These are phyloP conservation scores for Beaufortia kweichowensis DNA, from an alignment of 2,113 vertebrate species.

Conservation along the genomic window DNA sequence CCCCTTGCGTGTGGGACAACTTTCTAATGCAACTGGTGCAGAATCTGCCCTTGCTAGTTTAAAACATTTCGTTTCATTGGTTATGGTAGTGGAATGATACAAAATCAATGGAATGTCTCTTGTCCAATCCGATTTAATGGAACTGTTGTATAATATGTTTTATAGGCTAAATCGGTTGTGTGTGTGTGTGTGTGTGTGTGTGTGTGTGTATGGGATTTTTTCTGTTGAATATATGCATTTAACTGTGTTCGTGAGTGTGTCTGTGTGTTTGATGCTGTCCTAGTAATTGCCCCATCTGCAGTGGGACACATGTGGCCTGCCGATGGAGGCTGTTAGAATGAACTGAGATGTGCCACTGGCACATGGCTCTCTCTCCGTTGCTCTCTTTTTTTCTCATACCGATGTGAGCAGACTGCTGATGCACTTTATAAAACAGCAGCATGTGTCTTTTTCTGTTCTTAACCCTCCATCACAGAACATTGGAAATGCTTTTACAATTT, in stretches of 20 bases:
- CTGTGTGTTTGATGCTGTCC: conserved; percentile 26
- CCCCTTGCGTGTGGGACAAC: too few relatives aligned
- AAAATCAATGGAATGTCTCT: too few relatives aligned
- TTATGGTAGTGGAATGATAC: too few relatives aligned
- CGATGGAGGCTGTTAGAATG: conserved; percentile 43
- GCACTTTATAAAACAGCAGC: conserved; percentile 26
- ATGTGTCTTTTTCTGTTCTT: conserved; percentile 16
- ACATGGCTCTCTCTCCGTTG: conserved; percentile 52
- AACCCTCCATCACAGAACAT: not conserved
- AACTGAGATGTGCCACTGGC: conserved; percentile 57
- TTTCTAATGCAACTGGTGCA: too few relatives aligned
- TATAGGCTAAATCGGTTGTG: not conserved
- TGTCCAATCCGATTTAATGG: too few relatives aligned
- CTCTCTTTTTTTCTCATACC: conserved; percentile 30
- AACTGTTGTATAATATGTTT: too few relatives aligned
- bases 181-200: not conserved
- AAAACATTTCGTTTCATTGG: too few relatives aligned
- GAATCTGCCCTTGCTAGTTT: too few relatives aligned
- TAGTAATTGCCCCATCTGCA: conserved; percentile 49
- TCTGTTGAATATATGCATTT: conserved; percentile 12
- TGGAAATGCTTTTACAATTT: not conserved
- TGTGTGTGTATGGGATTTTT: not conserved
- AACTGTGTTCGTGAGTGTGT: not conserved
- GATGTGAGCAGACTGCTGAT: conserved; percentile 31
- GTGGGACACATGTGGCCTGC: conserved; percentile 33